Conservation (phyloP, 1,140 invertebrate genomes). For the Diorhabda carinulata region DNA sequence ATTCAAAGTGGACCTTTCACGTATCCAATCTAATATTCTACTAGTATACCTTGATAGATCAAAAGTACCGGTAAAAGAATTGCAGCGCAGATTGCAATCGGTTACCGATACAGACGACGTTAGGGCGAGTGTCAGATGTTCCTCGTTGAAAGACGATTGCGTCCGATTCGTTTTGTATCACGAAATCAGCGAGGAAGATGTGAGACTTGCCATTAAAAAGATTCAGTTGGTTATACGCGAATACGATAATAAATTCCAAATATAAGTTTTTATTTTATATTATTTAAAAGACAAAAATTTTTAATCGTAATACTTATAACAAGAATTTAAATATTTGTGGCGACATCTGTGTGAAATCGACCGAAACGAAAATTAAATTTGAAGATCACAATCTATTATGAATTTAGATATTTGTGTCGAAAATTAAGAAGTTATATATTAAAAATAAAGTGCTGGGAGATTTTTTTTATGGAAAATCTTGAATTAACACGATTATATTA, state of each 20-base stretch:
- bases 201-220: constrained; percentile 62
- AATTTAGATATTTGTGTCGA: too few species aligned
- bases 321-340: too few species aligned
- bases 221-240: constrained; percentile 59
- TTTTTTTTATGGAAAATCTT: too few species aligned
- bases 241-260: constrained; percentile 42
- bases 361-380: too few species aligned
- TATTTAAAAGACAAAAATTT: too few species aligned
- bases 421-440: too few species aligned
- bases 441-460: too few species aligned
- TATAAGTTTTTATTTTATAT: background rate
- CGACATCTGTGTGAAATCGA: too few species aligned
- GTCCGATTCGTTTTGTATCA: constrained; percentile 65
- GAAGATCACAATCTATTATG: too few species aligned
- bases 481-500: too few species aligned
- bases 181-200: constrained; percentile 61
- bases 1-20: constrained; percentile 58
- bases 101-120: constrained; percentile 57
- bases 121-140: constrained; percentile 53
- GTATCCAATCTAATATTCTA: constrained; percentile 76
- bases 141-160: constrained; percentile 52
- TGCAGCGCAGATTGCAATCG: constrained; percentile 55
- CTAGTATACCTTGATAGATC: constrained; percentile 58
- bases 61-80: constrained; percentile 52
- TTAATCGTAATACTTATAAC: too few species aligned